Evolutionary conservation across 1,140 invertebrate species (phyloP).

Genomic region (Caerostris extrusa): DNA sequence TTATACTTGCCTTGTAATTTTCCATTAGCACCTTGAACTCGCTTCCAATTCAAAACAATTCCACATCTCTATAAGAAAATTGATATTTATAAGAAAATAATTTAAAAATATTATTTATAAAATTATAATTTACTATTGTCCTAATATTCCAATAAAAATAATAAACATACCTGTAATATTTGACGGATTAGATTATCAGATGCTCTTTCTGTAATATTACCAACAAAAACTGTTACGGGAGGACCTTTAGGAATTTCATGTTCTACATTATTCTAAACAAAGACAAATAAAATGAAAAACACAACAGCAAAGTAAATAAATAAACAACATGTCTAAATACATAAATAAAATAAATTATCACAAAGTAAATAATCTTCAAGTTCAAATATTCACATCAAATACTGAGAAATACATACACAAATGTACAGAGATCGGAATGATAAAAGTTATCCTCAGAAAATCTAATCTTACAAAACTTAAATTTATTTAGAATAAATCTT

Average conservation of each 20-base stretch:
- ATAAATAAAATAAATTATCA: background rate
- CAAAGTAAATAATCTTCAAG: no score
- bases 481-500: no score
- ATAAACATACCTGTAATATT: constrained; percentile 86
- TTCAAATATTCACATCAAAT: no score
- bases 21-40: constrained; percentile 91
- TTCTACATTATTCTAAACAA: constrained; percentile 71
- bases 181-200: constrained; percentile 97
- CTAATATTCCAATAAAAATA: background rate
- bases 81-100: background rate
- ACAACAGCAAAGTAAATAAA: background rate
- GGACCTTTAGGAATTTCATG: constrained; percentile 85
- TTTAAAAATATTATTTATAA: background rate
- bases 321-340: background rate
- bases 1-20: constrained; percentile 84
- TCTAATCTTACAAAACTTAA: no score
- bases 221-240: constrained; percentile 98
- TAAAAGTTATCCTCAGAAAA: no score
- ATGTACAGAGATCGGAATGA: no score
- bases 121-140: no score
- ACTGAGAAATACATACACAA: no score
- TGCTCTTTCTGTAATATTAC: constrained; percentile 97
- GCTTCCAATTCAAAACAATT: constrained; percentile 96
- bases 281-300: background rate
- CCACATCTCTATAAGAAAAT: constrained; percentile 86